phyloP scores from a whole-genome alignment of 2,113 vertebrate species.

The Passer montanus region DNA sequence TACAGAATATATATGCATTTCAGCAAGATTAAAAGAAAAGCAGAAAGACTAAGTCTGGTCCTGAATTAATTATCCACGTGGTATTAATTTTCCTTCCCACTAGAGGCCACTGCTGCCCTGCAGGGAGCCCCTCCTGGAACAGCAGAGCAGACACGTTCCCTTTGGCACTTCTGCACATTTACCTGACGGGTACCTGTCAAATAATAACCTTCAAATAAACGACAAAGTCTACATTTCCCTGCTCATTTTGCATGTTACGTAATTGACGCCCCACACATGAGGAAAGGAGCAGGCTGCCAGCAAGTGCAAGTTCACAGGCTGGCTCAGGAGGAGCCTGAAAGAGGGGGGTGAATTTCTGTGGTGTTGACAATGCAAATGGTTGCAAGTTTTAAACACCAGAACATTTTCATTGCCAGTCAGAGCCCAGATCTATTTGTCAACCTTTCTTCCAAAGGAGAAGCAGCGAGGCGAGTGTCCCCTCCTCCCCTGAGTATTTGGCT shows the following conservation, averaged over 20 bases:
- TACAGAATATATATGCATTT: background rate
- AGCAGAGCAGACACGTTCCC: background rate
- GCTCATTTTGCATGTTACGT: background rate
- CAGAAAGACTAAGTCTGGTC: background rate
- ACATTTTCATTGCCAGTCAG: background rate
- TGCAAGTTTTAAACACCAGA: background rate
- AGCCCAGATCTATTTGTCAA: background rate
- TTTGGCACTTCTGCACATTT: background rate
- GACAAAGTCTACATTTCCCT: background rate
- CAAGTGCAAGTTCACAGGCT: background rate
- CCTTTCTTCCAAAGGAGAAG: background rate
- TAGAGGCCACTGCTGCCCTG: slow-evolving; percentile 67
- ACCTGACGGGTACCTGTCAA: background rate
- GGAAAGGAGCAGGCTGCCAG: background rate
- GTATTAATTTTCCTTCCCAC: slow-evolving; percentile 36
- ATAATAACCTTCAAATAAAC: background rate
- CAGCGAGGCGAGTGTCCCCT: background rate
- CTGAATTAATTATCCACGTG: background rate
- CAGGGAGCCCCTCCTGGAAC: background rate
- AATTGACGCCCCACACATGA: background rate
- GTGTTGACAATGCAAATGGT: background rate
- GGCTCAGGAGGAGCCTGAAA: background rate
- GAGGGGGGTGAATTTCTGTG: background rate
- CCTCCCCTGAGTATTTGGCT: background rate
- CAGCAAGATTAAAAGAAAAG: background rate